A percentile compares a stretch with the other conserved stretches of the same genome.
Evolutionary conservation across 2,797 vertebrate species (phyloP).

Genomic region (Argentina silus): DNA sequence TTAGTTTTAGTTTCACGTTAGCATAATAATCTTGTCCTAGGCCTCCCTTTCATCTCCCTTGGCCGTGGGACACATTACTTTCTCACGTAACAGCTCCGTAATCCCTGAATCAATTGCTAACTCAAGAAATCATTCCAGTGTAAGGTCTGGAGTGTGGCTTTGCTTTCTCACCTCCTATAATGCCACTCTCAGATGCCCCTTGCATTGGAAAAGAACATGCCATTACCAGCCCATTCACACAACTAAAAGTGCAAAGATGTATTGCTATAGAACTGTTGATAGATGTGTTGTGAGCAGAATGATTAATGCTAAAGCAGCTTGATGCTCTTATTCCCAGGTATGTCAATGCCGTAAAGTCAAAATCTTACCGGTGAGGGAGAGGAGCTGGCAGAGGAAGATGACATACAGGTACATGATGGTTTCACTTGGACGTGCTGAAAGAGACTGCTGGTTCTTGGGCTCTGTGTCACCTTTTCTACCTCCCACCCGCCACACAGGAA

Average conservation of each 20-base stretch:
- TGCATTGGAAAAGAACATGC: neutral
- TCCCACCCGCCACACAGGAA: neutral
- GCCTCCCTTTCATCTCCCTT: no score
- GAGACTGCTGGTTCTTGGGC: slow-evolving; percentile 1
- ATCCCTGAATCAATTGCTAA: neutral
- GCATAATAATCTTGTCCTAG: no score
- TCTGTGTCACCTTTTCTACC: slow-evolving; percentile 12
- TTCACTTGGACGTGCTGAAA: neutral
- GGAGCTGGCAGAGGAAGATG: slow-evolving; percentile 29
- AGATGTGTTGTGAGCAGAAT: neutral
- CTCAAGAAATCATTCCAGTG: neutral
- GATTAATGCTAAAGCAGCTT: neutral
- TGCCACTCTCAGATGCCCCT: slow-evolving; percentile 64
- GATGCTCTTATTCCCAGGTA: no score
- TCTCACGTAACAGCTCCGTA: no score
- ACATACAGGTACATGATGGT: slow-evolving; percentile 37
- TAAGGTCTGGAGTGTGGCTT: slow-evolving; percentile 73
- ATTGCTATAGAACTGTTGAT: no score
- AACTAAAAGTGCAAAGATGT: no score
- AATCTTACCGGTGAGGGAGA: slow-evolving; percentile 59
- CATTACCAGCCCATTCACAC: neutral
- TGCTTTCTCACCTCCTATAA: slow-evolving; percentile 59
- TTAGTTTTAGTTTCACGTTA: no score
- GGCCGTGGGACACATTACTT: no score
- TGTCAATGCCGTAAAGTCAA: neutral